Evolutionary conservation across 37 sponge, comb jelly and placozoan species (phyloP), one percentile per base, ranked within the genome.

Genomic region (Axinella damicornis): DNA sequence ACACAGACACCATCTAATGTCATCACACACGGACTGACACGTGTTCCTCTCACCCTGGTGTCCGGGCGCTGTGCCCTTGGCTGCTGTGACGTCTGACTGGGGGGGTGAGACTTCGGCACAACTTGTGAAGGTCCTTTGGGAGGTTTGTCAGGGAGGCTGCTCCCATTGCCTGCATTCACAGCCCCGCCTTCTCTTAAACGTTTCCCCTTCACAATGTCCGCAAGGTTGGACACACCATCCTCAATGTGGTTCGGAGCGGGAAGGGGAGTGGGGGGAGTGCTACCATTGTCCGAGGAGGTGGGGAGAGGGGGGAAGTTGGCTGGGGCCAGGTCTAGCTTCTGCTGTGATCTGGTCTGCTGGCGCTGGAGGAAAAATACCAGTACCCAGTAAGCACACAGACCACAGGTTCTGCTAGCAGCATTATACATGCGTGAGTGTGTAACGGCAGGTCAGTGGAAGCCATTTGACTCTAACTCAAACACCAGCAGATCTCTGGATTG

Each of bases 301-400:
- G 90, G 79, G 30, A 91, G 72, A 24, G 91, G 91, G 78, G 91
- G 91, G 57, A 91, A 91, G 57, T 82, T 64, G 0, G 78, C 63
- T 18, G 87, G 77, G 19, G 77, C 86, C 22, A 85, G 69, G 21
- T 91, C 91, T 22, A 91, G 22, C 54, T 81, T 85, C 56, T 59
- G 81, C 74, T 76, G 80, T 1, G 40, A 73, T 52, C 69, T 74
- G 1, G 39, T n/a, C 40, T 83, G 89, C 56, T 84, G 86, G 1
- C 83, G 82, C 86, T 89, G 62, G n/a, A 31, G 36, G 35, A 77
- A 36, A 79, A 64, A n/a, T n/a, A n/a, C n/a, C 27, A 35, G 21
- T 56, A 18, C 57, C 15, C 18, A 56, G 18, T 56, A 56, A 56
- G 15, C 18, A 56, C 18, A 56, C 15, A 56, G 57, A 56, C 18